Base-by-base conservation (phyloP, 2,797 vertebrate species). In the Mustela erminea region DNA sequence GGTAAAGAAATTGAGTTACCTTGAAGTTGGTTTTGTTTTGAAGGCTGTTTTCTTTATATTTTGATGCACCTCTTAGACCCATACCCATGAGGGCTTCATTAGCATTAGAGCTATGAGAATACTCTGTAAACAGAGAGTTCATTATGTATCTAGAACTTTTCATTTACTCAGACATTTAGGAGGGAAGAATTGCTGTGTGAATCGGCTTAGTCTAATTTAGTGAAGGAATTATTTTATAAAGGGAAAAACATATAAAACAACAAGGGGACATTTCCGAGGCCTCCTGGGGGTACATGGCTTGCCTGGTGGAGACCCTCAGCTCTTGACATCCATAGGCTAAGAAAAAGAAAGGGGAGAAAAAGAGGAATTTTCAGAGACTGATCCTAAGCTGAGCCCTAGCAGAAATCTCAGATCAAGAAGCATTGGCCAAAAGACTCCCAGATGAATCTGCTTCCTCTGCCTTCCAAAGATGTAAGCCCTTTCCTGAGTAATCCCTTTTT, bases 381-480 rank as follows among this genome's bases (percentile, higher is more conserved):
- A 23, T 29, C 18, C 21, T 25, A 32, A 11, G 12, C 46, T 8
- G 5, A 70, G 27, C 43, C 52, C 2, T 8, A 9, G 14, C 17
- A 27, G 84, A 92, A 83, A 90, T 20, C 75, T 60, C 87, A 70
- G 80, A 15, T 25, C 75, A 13, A 62, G 75, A 80, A 68, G 20
- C 25, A 0, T 1, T 21, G 46, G 46, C 43, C 43, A 7, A 77
- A 70, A 54, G 2, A 3, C 3, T 12, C 1, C 23, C 29, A 4
- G 64, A 3, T 46, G 62, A 85, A 14, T 38, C 35, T 21, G 7
- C 11, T 68, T 49, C 35, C 75, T 10, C n/a, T 32, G 29, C 13
- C 68, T 75, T 38, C 25, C 32, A 35, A 4, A 58, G 15, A 18
- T 60, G 5, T 14, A 14, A 12, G n/a, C 17, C 10, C 3, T 70